Evolutionary conservation across 1,140 invertebrate species (phyloP).

Genomic region (Brachionus calyciflorus): DNA sequence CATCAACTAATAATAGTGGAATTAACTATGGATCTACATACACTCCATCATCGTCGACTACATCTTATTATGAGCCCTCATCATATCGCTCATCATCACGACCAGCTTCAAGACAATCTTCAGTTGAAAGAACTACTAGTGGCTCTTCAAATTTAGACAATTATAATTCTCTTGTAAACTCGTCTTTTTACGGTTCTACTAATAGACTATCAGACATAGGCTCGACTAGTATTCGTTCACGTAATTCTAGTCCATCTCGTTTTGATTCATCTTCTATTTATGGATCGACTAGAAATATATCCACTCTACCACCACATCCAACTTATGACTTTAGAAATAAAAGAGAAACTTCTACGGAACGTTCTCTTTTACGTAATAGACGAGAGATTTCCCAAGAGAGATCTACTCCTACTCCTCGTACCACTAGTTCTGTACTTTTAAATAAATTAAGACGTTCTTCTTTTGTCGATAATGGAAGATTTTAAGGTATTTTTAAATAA

Average conservation of each 20-base stretch:
- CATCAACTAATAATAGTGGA: not conserved
- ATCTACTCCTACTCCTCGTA: conserved; percentile 6
- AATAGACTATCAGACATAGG: conserved; percentile 3
- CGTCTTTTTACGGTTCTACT: not conserved
- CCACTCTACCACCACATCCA: conserved; percentile 16
- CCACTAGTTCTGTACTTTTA: conserved; percentile 31
- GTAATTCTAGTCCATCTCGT: conserved; percentile 33
- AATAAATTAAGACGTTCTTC: conserved; percentile 42
- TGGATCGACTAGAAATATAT: conserved; percentile 17
- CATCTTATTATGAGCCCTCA: no score
- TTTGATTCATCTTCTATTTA: not conserved
- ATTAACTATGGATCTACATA: conserved; percentile 17
- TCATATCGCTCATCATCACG: conserved; percentile 33
- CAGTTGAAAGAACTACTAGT: conserved; percentile 38
- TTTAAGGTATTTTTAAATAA: conserved; percentile 10
- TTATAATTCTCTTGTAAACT: conserved; percentile 23
- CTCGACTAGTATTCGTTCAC: not conserved
- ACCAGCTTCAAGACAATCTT: conserved; percentile 16
- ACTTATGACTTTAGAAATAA: not conserved
- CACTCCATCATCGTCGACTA: conserved; percentile 22
- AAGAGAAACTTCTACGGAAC: conserved; percentile 3
- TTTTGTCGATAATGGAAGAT: conserved; percentile 34
- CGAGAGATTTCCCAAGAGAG: conserved; percentile 36
- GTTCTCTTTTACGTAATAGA: not conserved
- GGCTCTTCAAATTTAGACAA: not conserved